Conservation (phyloP, 2,797 vertebrate species). For the Diplodus puntazzo region DNA sequence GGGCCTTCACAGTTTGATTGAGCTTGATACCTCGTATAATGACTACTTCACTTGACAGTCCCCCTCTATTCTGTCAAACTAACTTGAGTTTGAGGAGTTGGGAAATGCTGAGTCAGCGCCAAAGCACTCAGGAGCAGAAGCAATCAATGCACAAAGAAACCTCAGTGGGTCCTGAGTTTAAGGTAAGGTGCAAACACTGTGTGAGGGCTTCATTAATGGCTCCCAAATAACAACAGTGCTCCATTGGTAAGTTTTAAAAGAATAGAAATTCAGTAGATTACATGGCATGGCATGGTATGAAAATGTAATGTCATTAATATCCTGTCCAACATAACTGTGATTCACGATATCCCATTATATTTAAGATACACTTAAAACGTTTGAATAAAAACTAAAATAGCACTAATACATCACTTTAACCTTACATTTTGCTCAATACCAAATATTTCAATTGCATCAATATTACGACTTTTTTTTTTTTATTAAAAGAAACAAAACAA, state of each 20-base stretch:
- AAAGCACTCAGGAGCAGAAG: constrained; percentile 23
- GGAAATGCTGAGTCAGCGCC: constrained; percentile 46
- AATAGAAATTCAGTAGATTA: not conserved
- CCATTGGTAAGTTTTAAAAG: not conserved
- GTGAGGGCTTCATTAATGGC: not conserved
- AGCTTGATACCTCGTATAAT: constrained; percentile 39
- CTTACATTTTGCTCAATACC: no score
- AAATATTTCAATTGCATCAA: no score
- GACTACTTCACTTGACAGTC: constrained; percentile 28
- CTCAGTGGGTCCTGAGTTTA: not conserved
- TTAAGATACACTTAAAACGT: no score
- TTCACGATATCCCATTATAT: no score
- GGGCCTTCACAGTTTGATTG: constrained; percentile 45
- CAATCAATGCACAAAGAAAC: constrained; percentile 32
- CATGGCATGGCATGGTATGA: not conserved
- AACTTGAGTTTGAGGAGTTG: constrained; percentile 39
- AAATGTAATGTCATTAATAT: no score
- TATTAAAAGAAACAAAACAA: no score
- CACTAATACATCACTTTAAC: no score
- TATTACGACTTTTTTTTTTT: no score
- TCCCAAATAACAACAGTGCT: constrained; percentile 20
- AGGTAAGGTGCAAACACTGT: constrained; percentile 28
- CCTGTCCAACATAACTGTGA: no score
- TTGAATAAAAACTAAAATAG: no score
- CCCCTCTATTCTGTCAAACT: constrained; percentile 52